Percentiles rank a stretch among this genome's conserved stretches.
These are phyloP conservation scores for Artemisiospiza belli DNA, from an alignment of 2,113 vertebrate species.

Conservation along the genomic window DNA sequence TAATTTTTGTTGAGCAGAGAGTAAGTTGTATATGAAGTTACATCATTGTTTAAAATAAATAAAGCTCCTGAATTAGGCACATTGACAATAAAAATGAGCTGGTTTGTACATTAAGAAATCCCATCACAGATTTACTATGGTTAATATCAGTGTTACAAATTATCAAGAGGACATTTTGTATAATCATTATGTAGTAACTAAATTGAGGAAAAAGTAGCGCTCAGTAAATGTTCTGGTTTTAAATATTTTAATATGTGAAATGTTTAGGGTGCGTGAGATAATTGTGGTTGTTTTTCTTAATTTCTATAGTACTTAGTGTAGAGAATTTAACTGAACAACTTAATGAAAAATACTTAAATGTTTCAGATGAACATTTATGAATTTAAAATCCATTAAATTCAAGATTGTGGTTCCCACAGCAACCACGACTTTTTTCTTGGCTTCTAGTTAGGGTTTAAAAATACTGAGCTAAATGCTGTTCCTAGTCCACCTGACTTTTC, in stretches of 20 bases:
- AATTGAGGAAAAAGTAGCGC: not conserved
- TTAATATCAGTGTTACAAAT: not conserved
- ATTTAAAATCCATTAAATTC: not conserved
- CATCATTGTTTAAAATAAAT: not conserved
- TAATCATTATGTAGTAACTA: not conserved
- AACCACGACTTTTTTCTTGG: conserved; percentile 2
- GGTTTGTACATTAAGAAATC: not conserved
- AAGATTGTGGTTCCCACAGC: conserved; percentile 1
- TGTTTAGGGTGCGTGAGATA: not conserved
- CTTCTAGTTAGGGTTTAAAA: not conserved
- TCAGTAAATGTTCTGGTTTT: not conserved
- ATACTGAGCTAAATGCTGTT: conserved; percentile 18
- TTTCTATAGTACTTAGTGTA: not conserved
- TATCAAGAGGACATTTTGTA: not conserved
- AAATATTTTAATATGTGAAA: not conserved
- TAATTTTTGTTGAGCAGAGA: not conserved
- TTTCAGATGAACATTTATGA: not conserved
- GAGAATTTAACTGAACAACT: not conserved
- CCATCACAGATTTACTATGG: not conserved
- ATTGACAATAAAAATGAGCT: not conserved
- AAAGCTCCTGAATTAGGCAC: not conserved
- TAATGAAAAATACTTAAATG: not conserved
- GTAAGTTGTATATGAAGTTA: not conserved
- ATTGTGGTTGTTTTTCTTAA: not conserved
- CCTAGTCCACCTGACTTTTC: conserved; percentile 12